Evolutionary conservation across 2,113 vertebrate species (phyloP), one percentile per base, ranked within the genome.

Genomic region (Onychostoma macrolepis): DNA sequence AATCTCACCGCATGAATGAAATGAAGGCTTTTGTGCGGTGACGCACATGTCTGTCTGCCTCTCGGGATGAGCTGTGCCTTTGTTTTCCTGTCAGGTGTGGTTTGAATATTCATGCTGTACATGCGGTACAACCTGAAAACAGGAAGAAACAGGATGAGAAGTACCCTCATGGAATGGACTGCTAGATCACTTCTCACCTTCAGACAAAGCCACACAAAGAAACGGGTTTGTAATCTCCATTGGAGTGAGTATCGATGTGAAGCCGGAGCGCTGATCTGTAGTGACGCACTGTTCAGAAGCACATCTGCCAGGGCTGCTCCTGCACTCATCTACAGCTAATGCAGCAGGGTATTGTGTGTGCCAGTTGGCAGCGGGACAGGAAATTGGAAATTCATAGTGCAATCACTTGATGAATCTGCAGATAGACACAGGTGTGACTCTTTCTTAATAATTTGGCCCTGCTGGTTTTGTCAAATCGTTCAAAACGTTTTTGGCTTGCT

Each of bases 21-120:
- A 78, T 5, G 63, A 86, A 71, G 33, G n/a, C 78, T 80, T 85
- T 61, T 48, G 61, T 84, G 75, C 48, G 38, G 80, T 78, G 71
- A 76, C 9, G 82, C 43, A 33, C 33, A 53, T 26, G 33, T 75
- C 65, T 86, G 72, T 61, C 80, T 74, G 75, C 56, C 81, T 76
- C 67, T 88, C 26, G 3, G 76, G 67, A 86, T 74, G n/a, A 61
- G 24, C 30, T 53, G 30, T 53, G 53, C n/a, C 36, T 84, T 82
- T 79, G 38, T 72, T 53, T 83, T 50, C 28, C 53, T 69, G 45
- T 50, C 26, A 84, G 74, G 36, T 41, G 50, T 11, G 7, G n/a
- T 74, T 80, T 74, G 85, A 82, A 74, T 76, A 67, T 45, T 69
- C 38, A n/a, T 72, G 83, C 41, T 71, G 56, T 43, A 56, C 56